Evolutionary conservation across 1,140 invertebrate genomes (phyloP).

Genomic region (Nasonia longicornis): DNA sequence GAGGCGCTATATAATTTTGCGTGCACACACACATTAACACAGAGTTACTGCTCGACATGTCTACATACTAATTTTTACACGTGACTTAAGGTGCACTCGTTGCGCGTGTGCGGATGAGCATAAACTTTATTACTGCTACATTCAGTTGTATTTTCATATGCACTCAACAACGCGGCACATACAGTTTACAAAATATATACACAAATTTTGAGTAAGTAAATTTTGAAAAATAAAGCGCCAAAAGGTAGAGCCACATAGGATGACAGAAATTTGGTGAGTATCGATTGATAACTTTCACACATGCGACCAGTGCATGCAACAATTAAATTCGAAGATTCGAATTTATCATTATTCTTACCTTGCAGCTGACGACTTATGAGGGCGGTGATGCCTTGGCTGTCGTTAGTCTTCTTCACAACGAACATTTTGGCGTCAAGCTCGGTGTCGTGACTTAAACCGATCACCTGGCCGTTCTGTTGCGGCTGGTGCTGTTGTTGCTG

Average conservation of each 20-base stretch:
- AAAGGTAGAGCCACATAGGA: background rate
- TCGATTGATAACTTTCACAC: background rate
- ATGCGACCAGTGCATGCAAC: constrained; percentile 15
- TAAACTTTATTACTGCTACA: background rate
- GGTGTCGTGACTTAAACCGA: constrained; percentile 66
- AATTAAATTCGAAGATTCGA: background rate
- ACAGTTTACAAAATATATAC: background rate
- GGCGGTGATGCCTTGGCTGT: constrained; percentile 81
- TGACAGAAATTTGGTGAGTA: background rate
- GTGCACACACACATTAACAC: background rate
- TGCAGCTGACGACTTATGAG: constrained; percentile 81
- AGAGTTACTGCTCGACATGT: background rate
- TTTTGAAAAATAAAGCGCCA: background rate
- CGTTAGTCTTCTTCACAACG: constrained; percentile 80
- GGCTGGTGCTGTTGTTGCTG: background rate
- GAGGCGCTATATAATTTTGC: background rate
- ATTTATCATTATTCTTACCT: constrained; percentile 68
- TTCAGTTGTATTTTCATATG: background rate
- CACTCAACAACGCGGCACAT: no score
- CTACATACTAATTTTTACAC: background rate
- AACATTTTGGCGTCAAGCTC: constrained; percentile 81
- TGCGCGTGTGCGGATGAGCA: background rate
- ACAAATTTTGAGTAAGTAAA: background rate
- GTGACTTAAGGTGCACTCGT: background rate
- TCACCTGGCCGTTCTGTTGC: constrained; percentile 75